Percentiles rank a stretch among this genome's conserved stretches.
Conservation (phyloP, 1,140 invertebrate species). For the Brachionus asplanchnoidis region DNA sequence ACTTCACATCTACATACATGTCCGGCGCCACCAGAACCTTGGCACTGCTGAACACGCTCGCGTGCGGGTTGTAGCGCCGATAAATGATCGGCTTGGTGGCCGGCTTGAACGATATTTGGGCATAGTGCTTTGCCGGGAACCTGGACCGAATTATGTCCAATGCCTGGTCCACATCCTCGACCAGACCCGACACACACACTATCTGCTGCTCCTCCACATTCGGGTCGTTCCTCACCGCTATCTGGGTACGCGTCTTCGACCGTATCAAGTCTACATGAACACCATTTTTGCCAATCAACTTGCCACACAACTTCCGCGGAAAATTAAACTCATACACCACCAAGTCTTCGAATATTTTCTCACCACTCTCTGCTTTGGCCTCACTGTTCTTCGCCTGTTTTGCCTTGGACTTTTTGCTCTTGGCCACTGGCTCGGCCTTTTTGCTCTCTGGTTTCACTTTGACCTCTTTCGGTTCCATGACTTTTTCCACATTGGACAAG, state of each 20-base stretch:
- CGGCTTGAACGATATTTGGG: conserved; percentile 60
- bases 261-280: conserved; percentile 75
- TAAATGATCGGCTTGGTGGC: conserved; percentile 28
- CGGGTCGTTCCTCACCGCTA: conserved; percentile 72
- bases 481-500: neutral
- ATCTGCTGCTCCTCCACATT: conserved; percentile 68
- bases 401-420: neutral
- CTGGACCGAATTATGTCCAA: conserved; percentile 74
- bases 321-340: conserved; percentile 71
- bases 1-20: conserved; percentile 16
- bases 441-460: neutral
- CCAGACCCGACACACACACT: conserved; percentile 64
- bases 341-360: conserved; percentile 23
- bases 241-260: conserved; percentile 68
- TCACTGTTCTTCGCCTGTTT: neutral
- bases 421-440: neutral
- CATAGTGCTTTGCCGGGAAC: conserved; percentile 73
- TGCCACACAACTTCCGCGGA: conserved; percentile 70
- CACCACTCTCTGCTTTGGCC: neutral
- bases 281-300: conserved; percentile 78
- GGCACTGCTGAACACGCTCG: conserved; percentile 9
- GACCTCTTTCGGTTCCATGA: neutral
- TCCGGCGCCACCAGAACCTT: conserved; percentile 41
- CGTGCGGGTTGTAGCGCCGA: neutral
- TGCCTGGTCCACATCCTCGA: conserved; percentile 70